Conservation (phyloP, 2,797 vertebrate species). For the Phalanger gymnotis region DNA sequence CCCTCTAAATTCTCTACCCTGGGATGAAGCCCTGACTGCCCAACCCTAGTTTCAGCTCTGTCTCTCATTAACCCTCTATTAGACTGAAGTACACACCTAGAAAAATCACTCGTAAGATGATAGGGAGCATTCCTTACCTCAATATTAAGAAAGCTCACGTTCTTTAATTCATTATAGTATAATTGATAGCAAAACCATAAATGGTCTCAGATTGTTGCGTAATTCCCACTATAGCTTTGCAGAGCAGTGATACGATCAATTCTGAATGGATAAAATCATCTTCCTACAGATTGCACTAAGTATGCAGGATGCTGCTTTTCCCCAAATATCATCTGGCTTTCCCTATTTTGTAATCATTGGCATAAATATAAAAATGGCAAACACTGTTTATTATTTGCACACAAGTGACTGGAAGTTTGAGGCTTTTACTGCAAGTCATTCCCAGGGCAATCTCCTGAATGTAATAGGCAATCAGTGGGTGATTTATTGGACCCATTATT, state of each 20-base stretch:
- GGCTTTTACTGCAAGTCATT: conserved; percentile 60
- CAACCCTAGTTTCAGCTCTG: background rate
- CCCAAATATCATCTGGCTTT: conserved; percentile 59
- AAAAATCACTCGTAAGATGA: conserved; percentile 38
- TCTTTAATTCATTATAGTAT: conserved; percentile 51
- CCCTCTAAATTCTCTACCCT: background rate
- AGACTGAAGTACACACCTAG: conserved; percentile 8
- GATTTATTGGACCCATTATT: conserved; percentile 75
- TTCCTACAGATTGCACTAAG: conserved; percentile 49
- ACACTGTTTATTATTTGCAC: conserved; percentile 61
- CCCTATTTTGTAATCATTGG: conserved; percentile 69
- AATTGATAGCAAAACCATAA: conserved; percentile 65
- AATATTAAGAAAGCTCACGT: conserved; percentile 45
- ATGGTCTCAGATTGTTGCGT: conserved; percentile 16
- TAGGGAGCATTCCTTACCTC: conserved; percentile 35
- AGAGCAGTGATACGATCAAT: conserved; percentile 49
- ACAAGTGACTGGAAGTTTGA: conserved; percentile 65
- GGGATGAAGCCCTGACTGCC: background rate
- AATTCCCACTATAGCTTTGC: conserved; percentile 27
- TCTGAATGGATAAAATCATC: conserved; percentile 38
- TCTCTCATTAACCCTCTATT: background rate
- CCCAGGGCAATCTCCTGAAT: conserved; percentile 58
- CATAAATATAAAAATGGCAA: conserved; percentile 75
- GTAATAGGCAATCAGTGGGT: conserved; percentile 72
- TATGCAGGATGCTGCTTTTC: conserved; percentile 51